Conservation (phyloP, 2,888 invertebrate species). For the Xestia ashworthii region DNA sequence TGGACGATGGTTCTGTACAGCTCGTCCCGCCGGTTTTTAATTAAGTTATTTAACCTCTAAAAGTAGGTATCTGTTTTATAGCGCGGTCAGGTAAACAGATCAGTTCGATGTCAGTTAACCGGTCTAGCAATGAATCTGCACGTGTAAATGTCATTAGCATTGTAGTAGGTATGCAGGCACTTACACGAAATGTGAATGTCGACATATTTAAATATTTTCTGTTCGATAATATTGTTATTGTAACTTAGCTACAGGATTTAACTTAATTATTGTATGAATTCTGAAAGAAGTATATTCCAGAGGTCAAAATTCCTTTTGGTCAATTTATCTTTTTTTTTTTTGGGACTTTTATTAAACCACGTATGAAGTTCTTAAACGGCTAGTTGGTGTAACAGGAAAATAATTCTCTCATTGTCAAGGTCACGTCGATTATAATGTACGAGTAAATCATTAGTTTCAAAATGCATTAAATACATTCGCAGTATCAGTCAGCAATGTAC, state of each 20-base stretch:
- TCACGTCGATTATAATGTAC: not conserved
- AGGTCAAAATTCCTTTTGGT: not conserved
- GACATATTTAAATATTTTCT: slow-evolving; percentile 8
- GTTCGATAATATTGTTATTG: not conserved
- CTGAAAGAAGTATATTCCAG: not conserved
- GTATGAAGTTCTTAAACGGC: not conserved
- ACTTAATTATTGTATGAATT: not conserved
- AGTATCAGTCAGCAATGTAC: not conserved
- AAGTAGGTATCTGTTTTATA: not conserved
- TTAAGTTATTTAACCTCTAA: not conserved
- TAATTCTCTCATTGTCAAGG: slow-evolving; percentile 2
- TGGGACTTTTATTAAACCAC: no score
- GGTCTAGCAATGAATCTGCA: slow-evolving; percentile 18
- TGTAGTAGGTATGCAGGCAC: not conserved
- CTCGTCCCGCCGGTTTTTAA: no score
- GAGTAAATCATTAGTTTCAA: not conserved
- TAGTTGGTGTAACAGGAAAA: slow-evolving; percentile 3
- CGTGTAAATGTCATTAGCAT: slow-evolving; percentile 9
- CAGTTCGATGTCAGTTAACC: slow-evolving; percentile 10
- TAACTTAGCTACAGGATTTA: not conserved
- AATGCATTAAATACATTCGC: not conserved
- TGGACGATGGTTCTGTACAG: no score
- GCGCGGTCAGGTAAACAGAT: slow-evolving; percentile 8
- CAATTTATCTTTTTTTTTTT: no score
- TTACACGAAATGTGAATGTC: not conserved